These are phyloP conservation scores for Zaprionus davidi DNA, from an alignment of 1,140 invertebrate genomes.

Conservation along the genomic window DNA sequence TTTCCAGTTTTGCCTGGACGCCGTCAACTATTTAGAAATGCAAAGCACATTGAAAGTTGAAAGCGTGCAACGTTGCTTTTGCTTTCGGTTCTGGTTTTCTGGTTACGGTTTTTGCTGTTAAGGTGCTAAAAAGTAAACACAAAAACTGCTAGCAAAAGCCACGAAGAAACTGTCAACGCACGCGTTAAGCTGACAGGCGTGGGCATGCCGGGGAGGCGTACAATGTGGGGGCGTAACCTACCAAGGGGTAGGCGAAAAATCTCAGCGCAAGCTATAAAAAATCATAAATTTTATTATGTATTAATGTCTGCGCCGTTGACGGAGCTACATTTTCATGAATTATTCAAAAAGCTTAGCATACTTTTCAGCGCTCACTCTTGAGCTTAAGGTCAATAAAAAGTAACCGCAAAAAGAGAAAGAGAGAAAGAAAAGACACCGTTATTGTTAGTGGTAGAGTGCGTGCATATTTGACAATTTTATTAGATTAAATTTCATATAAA, in stretches of 20 bases:
- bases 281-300: conserved; percentile 72
- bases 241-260: conserved; percentile 35
- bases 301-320: conserved; percentile 33
- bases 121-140: conserved; percentile 59
- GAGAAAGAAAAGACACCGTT: background rate
- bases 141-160: conserved; percentile 8
- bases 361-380: conserved; percentile 20
- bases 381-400: conserved; percentile 55
- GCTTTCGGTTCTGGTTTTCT: conserved; percentile 28
- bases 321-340: conserved; percentile 47
- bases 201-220: background rate
- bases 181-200: conserved; percentile 67
- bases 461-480: conserved; percentile 70
- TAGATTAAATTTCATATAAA: conserved; percentile 77
- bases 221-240: background rate
- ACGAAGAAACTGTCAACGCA: conserved; percentile 56
- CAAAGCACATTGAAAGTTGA: conserved; percentile 75
- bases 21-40: conserved; percentile 72
- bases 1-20: conserved; percentile 44
- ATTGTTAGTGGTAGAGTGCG: conserved; percentile 15
- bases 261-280: conserved; percentile 65
- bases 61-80: conserved; percentile 58
- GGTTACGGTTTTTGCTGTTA: conserved; percentile 66
- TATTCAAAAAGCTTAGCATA: conserved; percentile 52
- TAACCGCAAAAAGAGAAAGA: conserved; percentile 1